Evolutionary conservation across 2,797 vertebrate species (phyloP).

Genomic region (Amniataba percoides): DNA sequence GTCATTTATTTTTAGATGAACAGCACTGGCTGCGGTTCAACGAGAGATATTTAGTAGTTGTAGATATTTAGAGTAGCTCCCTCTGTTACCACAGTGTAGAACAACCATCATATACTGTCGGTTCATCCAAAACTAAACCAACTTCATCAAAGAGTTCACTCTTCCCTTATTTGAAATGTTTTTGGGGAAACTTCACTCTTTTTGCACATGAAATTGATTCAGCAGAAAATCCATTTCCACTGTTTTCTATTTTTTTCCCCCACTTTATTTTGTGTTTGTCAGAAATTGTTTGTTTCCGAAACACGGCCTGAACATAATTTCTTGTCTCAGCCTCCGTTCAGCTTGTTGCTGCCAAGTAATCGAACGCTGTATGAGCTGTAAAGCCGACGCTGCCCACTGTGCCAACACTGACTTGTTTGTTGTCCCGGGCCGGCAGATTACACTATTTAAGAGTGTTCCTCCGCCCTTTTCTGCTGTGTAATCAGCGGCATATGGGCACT

Average conservation of each 20-base stretch:
- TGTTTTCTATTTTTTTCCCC: no score
- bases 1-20: not conserved
- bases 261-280: not conserved
- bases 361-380: not conserved
- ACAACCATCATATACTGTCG: not conserved
- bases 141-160: not conserved
- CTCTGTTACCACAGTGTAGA: no score
- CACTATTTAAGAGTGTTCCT: constrained; percentile 2
- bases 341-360: not conserved
- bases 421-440: constrained; percentile 11
- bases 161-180: not conserved
- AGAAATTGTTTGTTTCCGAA: constrained; percentile 1
- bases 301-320: not conserved
- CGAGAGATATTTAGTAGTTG: not conserved
- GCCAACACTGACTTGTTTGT: constrained; percentile 9
- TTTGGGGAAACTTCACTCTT: not conserved
- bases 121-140: no score
- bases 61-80: not conserved
- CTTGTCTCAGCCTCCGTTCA: not conserved
- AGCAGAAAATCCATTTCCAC: no score
- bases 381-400: not conserved
- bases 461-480: constrained; percentile 9
- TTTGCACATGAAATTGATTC: no score
- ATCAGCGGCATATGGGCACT: not conserved
- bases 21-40: not conserved